Evolutionary conservation across 2,888 invertebrate species (phyloP), one percentile per base, ranked within the genome.

Genomic region (Gisinianus flammeolus): DNA sequence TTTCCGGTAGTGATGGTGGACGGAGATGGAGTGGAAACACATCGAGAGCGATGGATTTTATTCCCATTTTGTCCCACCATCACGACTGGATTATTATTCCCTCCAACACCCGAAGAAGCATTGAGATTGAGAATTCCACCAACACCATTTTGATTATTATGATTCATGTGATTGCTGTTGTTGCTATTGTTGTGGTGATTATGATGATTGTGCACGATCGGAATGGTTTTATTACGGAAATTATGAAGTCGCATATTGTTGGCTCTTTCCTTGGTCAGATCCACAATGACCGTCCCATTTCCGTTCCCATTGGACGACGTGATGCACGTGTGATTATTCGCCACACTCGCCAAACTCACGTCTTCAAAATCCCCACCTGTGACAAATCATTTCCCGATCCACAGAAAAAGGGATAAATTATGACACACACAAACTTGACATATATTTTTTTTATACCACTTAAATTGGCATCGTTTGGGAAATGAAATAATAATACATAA

Each of bases 361-460:
- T 85, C 85, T 81, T 85, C 85, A 79, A 84, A 82, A 73, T 84
- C 83, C 76, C 82, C 83, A 58, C 83, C 85, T 85, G 72, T 22
- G 22, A 6, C 1, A 58, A 58, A 58, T 58, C 8, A n/a, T n/a
- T n/a, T n/a, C n/a, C n/a, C n/a, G n/a, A n/a, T n/a, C n/a, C n/a
- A n/a, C n/a, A n/a, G n/a, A n/a, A n/a, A n/a, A n/a, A n/a, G n/a
- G n/a, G n/a, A n/a, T n/a, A n/a, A n/a, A n/a, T n/a, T n/a, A n/a
- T n/a, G n/a, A n/a, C n/a, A n/a, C n/a, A n/a, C n/a, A n/a, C n/a
- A n/a, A n/a, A n/a, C n/a, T n/a, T n/a, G n/a, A n/a, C n/a, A n/a
- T n/a, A n/a, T n/a, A n/a, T n/a, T 16, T 16, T 12, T 12, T 64
- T 10, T 19, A 64, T 12, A 22, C 68, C 6, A 30, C 10, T 28